Base-by-base conservation (phyloP, 2,888 invertebrate genomes). In the Palloptera scutellata region DNA sequence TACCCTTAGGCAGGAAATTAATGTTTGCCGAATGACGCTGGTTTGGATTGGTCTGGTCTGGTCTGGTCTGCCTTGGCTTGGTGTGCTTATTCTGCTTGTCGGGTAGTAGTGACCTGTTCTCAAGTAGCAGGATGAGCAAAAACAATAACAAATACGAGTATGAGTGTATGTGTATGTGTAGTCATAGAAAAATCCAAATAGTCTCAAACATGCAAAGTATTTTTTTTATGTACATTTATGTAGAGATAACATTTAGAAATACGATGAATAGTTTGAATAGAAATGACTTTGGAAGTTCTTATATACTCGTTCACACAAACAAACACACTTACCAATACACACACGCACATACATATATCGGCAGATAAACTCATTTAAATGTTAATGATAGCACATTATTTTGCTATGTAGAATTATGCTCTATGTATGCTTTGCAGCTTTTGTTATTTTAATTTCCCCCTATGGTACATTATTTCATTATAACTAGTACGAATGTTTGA, bases 301-400 rank as follows among this genome's bases (percentile, higher is more conserved):
- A 54, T 17, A 43, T n/a, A n/a, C n/a, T n/a, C n/a, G n/a, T n/a
- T n/a, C n/a, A n/a, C n/a, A n/a, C n/a, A n/a, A 17, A 30, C 60
- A 15, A 57, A 12, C 10, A 9, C 54, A 9, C 11, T 9, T 12
- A n/a, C n/a, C n/a, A n/a, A 30, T 12, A 55, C 55, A 57, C 13
- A 57, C 57, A 57, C 42, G 12, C 43, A 45, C 59, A 42, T 5
- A 15, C 48, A 19, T 19, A 53, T 20, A 15, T 13, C 5, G 58
- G 12, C 71, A 77, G 76, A 78, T 77, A 78, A 77, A 77, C 78
- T 77, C 76, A 78, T 78, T 78, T 78, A 78, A 78, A 78, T 78
- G 78, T 77, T 78, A 78, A 78, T 78, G 48, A 48, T 48, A 15
- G 48, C 48, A 11, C 15, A 5, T n/a, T 48, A n/a, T 48, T 48